Base-by-base conservation (phyloP, 2,888 invertebrate species). In the Pantelozetes paolii region DNA sequence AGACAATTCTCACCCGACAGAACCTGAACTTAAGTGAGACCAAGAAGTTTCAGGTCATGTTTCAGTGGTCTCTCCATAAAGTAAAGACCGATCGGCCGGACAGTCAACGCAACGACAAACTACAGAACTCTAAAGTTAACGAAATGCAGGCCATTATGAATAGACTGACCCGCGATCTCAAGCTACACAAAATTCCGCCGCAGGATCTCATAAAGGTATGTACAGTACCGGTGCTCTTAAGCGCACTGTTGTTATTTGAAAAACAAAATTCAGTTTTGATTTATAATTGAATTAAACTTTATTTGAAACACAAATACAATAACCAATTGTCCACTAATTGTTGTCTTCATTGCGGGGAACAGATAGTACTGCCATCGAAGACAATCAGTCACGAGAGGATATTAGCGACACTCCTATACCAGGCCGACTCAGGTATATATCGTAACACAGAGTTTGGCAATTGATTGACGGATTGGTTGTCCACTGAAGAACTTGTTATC, bases 301-400 rank as follows among this genome's bases (percentile, higher is more conserved):
- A n/a, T 36, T 36, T 11, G 11, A 36, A 36, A 36, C 36, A 45
- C 18, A 45, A 45, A 57, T 5, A 13, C 57, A 57, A 57, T n/a
- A 48, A 48, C 20, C 48, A 48, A 40, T 48, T n/a, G 20, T 11
- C 36, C 36, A 45, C 45, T 45, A 45, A 45, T 45, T 54, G 20
- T 75, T 74, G 78, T 62, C 5, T 20, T 23, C 26, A n/a, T 59
- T 59, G 28, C 1, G n/a, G 2, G 15, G 82, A 82, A 0, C 81
- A 89, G 88, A 86, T 93, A 80, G 94, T 94, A 76, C 85, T 94
- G 79, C 94, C 94, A 69, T 91, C 93, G 76, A 94, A 94, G 82
- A 92, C 93, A 67, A 92, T 94, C 79, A 92, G 90, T 82, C 93
- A 94, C 83, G 94, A 94, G 83, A 86, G 90, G 74, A 94, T 94